Conservation (phyloP, 1,140 invertebrate genomes). For the Anastrepha ludens region DNA sequence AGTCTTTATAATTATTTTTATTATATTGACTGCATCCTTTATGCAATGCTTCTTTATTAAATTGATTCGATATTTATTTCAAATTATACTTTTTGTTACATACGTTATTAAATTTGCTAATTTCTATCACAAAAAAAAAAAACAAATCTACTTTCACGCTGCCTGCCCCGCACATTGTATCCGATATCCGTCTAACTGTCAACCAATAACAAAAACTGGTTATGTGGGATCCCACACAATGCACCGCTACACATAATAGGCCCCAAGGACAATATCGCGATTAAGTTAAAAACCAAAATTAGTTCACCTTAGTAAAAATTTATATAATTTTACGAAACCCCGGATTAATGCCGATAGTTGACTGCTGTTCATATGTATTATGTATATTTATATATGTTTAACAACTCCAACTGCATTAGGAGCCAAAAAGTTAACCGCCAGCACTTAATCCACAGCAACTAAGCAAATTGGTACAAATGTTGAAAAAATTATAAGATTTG, state of each 20-base stretch:
- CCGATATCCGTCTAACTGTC: constrained; percentile 41
- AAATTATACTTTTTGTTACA: constrained; percentile 32
- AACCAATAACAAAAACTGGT: constrained; percentile 40
- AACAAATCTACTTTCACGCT: constrained; percentile 33
- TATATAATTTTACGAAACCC: background rate
- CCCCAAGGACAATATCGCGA: constrained; percentile 27
- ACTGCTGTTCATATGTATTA: constrained; percentile 15
- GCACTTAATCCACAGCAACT: background rate
- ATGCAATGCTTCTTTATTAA: background rate
- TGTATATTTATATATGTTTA: constrained; percentile 29
- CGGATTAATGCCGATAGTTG: background rate
- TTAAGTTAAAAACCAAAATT: constrained; percentile 4
- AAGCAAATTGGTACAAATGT: constrained; percentile 24
- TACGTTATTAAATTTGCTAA: background rate
- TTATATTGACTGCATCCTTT: background rate
- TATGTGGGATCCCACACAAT: constrained; percentile 37
- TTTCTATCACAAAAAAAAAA: constrained; percentile 35
- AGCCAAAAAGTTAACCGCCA: constrained; percentile 1
- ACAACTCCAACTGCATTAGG: background rate
- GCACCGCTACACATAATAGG: constrained; percentile 22
- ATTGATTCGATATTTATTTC: constrained; percentile 16
- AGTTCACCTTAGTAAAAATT: background rate
- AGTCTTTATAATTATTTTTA: background rate
- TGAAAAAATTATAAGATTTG: background rate
- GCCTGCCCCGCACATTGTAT: constrained; percentile 16